These are phyloP conservation scores for Zaprionus lachaisei DNA, from an alignment of 1,140 invertebrate species.

Conservation along the genomic window DNA sequence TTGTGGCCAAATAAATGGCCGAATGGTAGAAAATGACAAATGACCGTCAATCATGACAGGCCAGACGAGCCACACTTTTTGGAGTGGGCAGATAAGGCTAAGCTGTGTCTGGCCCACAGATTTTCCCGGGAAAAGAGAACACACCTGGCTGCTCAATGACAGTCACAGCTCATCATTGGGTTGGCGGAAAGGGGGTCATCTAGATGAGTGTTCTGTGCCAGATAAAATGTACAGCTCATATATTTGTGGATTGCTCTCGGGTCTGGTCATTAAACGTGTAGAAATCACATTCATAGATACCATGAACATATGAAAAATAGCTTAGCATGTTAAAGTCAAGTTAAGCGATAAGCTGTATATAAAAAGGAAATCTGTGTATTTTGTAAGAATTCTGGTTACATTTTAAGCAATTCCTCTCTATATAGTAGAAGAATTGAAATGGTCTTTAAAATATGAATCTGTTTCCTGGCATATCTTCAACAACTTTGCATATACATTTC, in stretches of 20 bases:
- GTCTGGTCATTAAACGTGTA: constrained; percentile 33
- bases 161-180: constrained; percentile 73
- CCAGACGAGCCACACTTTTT: constrained; percentile 54
- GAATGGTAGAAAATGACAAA: constrained; percentile 83
- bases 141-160: constrained; percentile 75
- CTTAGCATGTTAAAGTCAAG: neutral
- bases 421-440: neutral
- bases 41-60: constrained; percentile 84
- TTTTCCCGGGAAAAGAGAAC: constrained; percentile 25
- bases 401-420: neutral
- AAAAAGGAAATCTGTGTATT: neutral
- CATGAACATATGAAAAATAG: constrained; percentile 24
- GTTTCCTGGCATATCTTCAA: neutral
- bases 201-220: constrained; percentile 72
- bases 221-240: constrained; percentile 62
- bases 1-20: constrained; percentile 79
- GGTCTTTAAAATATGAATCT: neutral
- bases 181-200: constrained; percentile 29
- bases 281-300: constrained; percentile 45
- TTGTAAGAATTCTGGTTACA: too few relatives aligned
- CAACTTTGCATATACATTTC: neutral
- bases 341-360: neutral
- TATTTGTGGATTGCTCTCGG: constrained; percentile 51
- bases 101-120: constrained; percentile 64
- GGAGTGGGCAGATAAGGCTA: constrained; percentile 57